Base-by-base conservation (phyloP, 2,797 vertebrate genomes). In the Notamacropus eugenii region DNA sequence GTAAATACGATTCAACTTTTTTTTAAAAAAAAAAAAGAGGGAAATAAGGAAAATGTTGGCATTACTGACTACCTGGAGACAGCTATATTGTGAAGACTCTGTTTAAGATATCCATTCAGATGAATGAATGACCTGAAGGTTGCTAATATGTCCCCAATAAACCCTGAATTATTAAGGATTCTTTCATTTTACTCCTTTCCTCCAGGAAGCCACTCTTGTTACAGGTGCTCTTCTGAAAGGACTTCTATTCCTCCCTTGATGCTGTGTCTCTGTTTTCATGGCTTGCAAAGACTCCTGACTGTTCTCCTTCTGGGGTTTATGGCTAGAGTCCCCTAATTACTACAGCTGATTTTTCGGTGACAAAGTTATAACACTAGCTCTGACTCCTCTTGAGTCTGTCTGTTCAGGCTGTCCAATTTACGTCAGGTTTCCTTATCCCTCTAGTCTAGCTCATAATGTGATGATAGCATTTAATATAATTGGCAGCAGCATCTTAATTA, bases 221-320 rank as follows among this genome's bases (percentile, higher is more conserved):
- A 52, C 52, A 27, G 59, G 90, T 94, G 92, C 27, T 55, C 93
- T 56, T 55, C 29, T 50, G 54, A 31, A 92, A 12, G 50, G 8
- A 4, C 54, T 93, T n/a, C 92, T 74, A 93, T 6, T 22, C 4
- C 10, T 50, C 5, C 28, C 28, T 34, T 46, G 24, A 13, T 34
- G 22, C 96, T 92, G 58, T 31, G 46, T 74, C 3, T n/a, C 91
- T 97, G n/a, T 96, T 82, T n/a, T 92, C 19, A n/a, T 16, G 90
- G 54, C 11, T 62, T 93, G 55, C 34, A 40, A 92, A 95, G 54
- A 93, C 4, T 27, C 22, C 40, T 46, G 40, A 82, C 67, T 74
- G 67, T 74, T 58, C 29, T 29, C 8, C 6, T 57, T 93, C 11
- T 50, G 55, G 91, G 5, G 16, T 29, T 57, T 92, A 95, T 55